Conservation (phyloP, 2,797 vertebrate genomes). For the Poeciliopsis paucimaculata region DNA sequence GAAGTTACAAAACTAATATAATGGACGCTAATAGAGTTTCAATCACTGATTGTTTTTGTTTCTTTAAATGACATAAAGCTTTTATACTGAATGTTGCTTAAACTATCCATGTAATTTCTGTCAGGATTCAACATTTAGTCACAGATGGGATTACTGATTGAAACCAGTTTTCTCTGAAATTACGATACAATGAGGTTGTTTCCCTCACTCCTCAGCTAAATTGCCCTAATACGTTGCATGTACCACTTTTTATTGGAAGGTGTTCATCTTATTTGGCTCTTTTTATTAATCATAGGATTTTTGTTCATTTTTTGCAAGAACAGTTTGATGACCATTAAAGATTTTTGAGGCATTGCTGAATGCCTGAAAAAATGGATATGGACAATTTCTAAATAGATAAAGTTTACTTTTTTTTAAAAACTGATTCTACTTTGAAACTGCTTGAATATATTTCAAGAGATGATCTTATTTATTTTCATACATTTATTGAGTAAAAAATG, state of each 20-base stretch:
- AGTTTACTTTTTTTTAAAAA: not conserved
- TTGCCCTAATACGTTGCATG: not conserved
- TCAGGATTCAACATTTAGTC: not conserved
- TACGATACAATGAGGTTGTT: not conserved
- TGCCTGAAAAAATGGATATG: too few relatives aligned
- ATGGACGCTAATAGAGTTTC: constrained; percentile 15
- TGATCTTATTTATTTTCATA: not conserved
- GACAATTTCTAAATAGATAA: too few relatives aligned
- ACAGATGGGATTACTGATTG: not conserved
- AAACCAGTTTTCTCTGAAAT: not conserved
- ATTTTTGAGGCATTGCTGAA: not conserved
- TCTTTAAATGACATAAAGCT: not conserved
- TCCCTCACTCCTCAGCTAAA: not conserved
- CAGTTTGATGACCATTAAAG: not conserved
- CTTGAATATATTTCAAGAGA: not conserved
- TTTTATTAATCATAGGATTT: not conserved
- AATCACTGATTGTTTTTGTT: not conserved
- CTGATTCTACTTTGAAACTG: not conserved
- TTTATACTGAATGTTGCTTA: not conserved
- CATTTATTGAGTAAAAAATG: not conserved
- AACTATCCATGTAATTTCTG: not conserved
- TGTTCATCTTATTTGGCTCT: not conserved
- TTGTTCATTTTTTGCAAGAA: not conserved
- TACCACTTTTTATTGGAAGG: not conserved
- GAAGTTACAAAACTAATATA: constrained; percentile 29